Evolutionary conservation across 2,113 vertebrate species (phyloP).

Genomic region (Origma solitaria): DNA sequence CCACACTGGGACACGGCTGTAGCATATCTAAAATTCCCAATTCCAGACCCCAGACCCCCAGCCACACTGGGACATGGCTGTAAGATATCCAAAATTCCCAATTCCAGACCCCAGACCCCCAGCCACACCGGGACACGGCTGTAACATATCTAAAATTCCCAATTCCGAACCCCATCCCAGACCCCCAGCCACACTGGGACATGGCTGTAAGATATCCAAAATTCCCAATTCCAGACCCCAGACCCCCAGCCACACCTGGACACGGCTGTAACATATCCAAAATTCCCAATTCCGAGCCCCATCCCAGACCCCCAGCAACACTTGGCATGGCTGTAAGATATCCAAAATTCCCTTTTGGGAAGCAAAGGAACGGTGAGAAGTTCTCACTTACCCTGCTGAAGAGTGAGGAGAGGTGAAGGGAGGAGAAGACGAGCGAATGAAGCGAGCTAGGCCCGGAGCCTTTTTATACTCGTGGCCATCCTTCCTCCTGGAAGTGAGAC

Average conservation of each 20-base stretch:
- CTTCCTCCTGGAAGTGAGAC: constrained; percentile 60
- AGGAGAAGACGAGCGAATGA: background rate
- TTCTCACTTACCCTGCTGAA: constrained; percentile 41
- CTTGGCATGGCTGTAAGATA: rapidly evolving
- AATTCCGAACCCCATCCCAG: too few species aligned
- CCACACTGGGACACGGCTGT: rapidly evolving
- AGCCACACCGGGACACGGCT: too few species aligned
- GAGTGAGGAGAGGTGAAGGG: background rate
- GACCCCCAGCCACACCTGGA: too few species aligned
- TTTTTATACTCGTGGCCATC: constrained; percentile 19
- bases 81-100: too few species aligned
- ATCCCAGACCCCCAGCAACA: rapidly evolving
- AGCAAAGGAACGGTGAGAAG: background rate
- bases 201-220: too few species aligned
- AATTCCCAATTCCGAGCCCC: background rate
- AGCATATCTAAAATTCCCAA: background rate
- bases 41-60: too few species aligned
- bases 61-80: too few species aligned
- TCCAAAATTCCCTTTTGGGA: background rate
- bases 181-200: too few species aligned
- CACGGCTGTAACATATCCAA: too few species aligned
- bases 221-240: too few species aligned
- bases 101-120: too few species aligned
- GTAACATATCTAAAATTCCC: too few species aligned
- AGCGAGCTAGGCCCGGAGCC: background rate